Evolutionary conservation across 1,140 invertebrate species (phyloP).

Genomic region (Lamellibrachia luymesi): DNA sequence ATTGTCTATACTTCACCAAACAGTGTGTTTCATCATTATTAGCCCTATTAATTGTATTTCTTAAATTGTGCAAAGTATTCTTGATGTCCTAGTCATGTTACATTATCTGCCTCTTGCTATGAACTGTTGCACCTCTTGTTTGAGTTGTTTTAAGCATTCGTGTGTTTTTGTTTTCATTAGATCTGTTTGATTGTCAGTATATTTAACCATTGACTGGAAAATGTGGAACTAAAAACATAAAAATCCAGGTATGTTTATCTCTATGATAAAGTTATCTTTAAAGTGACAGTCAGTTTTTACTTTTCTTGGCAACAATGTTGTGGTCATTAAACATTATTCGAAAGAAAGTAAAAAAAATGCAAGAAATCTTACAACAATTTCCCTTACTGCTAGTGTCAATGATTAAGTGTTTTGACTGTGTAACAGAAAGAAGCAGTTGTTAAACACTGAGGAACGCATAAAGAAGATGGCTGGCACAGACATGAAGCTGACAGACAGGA

Average conservation of each 20-base stretch:
- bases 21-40: not conserved
- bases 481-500: constrained; percentile 18
- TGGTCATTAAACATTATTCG: not conserved
- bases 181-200: too few species aligned
- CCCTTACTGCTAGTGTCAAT: not conserved
- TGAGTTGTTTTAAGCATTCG: too few species aligned
- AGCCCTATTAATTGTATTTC: not conserved
- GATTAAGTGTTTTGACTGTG: not conserved
- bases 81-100: not conserved
- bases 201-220: too few species aligned
- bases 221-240: not conserved
- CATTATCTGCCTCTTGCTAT: too few species aligned
- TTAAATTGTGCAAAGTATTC: not conserved
- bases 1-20: not conserved
- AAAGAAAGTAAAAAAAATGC: not conserved
- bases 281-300: not conserved
- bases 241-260: not conserved
- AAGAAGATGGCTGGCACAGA: not conserved
- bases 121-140: too few species aligned
- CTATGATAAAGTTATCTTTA: not conserved
- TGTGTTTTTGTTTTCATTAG: too few species aligned
- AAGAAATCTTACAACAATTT: not conserved
- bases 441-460: constrained; percentile 14
- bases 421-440: constrained; percentile 25
- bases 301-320: not conserved